Percentiles rank a stretch among this genome's conserved stretches.
Conservation (phyloP, 2,888 invertebrate genomes). For the Eilema sororculum region DNA sequence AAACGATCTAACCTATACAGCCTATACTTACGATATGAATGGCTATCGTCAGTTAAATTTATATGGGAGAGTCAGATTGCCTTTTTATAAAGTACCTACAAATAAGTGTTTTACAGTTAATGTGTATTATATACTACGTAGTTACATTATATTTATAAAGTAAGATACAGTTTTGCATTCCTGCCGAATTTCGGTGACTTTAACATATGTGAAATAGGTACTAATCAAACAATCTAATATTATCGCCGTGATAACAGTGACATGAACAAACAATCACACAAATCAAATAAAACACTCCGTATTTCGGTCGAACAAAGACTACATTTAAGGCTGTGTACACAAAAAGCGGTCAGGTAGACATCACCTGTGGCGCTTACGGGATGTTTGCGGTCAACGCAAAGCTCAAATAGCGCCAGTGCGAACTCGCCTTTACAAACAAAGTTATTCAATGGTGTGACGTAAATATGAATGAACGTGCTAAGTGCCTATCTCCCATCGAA, state of each 20-base stretch:
- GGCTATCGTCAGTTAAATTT: slow-evolving; percentile 50
- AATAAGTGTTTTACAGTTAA: slow-evolving; percentile 18
- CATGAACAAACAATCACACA: slow-evolving; percentile 30
- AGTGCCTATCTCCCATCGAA: slow-evolving; percentile 40
- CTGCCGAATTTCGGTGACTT: background rate
- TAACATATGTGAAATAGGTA: background rate
- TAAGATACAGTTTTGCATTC: background rate
- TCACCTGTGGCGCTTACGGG: slow-evolving; percentile 82
- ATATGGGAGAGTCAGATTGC: slow-evolving; percentile 48
- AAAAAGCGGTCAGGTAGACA: slow-evolving; percentile 73
- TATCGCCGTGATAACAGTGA: slow-evolving; percentile 21
- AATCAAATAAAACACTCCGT: slow-evolving; percentile 38
- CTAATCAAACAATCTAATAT: slow-evolving; percentile 1
- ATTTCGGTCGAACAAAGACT: slow-evolving; percentile 49
- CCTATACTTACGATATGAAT: slow-evolving; percentile 49
- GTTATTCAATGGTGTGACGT: slow-evolving; percentile 65
- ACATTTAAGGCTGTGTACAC: slow-evolving; percentile 63
- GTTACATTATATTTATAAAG: too few relatives aligned
- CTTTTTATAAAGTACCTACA: slow-evolving; percentile 43
- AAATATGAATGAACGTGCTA: slow-evolving; percentile 73
- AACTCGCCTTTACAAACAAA: slow-evolving; percentile 76
- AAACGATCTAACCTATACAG: slow-evolving; percentile 55
- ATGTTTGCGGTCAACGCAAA: slow-evolving; percentile 62
- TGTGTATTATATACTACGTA: slow-evolving; percentile 9
- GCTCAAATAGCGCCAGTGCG: slow-evolving; percentile 74